Conservation (phyloP, 2,113 vertebrate species). For the Stegostoma tigrinum region DNA sequence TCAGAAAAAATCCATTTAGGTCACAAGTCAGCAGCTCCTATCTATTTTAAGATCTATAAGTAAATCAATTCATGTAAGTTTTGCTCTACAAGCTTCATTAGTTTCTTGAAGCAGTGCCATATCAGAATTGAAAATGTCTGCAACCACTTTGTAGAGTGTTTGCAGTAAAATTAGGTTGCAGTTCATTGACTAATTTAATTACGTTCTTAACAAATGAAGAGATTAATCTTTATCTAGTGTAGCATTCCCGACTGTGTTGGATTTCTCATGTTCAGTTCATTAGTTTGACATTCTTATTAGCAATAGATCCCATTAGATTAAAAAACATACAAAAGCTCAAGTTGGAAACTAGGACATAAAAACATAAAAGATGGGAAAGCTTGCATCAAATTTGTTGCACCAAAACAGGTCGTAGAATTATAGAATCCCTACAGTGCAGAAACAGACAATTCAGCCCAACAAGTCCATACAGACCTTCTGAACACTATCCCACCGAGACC, state of each 20-base stretch:
- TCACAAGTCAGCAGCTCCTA: background rate
- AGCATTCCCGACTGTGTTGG: background rate
- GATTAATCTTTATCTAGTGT: background rate
- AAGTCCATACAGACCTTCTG: background rate
- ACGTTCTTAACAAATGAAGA: background rate
- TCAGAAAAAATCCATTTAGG: background rate
- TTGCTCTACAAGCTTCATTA: slow-evolving; percentile 19
- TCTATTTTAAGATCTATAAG: background rate
- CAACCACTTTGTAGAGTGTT: slow-evolving; percentile 9
- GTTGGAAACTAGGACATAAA: background rate
- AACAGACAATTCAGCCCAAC: no score
- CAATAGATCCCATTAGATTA: background rate
- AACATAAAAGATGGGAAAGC: background rate
- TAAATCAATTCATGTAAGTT: background rate
- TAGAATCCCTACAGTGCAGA: no score
- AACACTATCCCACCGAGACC: no score
- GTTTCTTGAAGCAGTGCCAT: background rate
- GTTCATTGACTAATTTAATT: background rate
- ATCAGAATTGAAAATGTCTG: background rate
- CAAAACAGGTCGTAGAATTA: background rate
- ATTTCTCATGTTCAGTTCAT: no score
- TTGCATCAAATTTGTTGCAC: background rate
- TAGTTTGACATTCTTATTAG: background rate
- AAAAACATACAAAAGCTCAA: background rate
- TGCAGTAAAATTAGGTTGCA: slow-evolving; percentile 10